phyloP scores from a whole-genome alignment of 2,797 vertebrate species.

The Brachymystax lenok region DNA sequence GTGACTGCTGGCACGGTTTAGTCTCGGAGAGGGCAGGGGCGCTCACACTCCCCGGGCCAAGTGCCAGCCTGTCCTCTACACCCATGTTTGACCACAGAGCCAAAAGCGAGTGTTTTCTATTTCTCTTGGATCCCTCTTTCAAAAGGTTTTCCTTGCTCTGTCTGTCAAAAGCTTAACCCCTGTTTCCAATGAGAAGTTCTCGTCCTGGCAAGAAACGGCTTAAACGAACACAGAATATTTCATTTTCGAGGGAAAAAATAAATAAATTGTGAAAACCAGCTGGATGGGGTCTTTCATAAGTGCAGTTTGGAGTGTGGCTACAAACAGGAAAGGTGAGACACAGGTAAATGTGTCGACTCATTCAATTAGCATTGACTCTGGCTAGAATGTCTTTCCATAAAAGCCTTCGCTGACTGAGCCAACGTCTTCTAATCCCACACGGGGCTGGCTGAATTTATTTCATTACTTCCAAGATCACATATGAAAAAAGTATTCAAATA shows the following conservation, averaged over 20 bases:
- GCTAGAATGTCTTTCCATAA: slow-evolving; percentile 69
- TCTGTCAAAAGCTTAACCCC: slow-evolving; percentile 53
- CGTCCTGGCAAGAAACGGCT: slow-evolving; percentile 62
- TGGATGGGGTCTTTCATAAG: slow-evolving; percentile 53
- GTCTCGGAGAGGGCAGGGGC: slow-evolving; percentile 21
- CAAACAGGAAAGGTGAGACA: slow-evolving; percentile 76
- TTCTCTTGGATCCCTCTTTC: slow-evolving; percentile 66
- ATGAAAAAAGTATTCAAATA: slow-evolving; percentile 69
- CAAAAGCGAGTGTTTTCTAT: slow-evolving; percentile 71
- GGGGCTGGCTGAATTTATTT: slow-evolving; percentile 72
- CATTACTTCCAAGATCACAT: slow-evolving; percentile 76
- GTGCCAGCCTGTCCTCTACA: slow-evolving; percentile 59
- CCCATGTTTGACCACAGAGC: slow-evolving; percentile 70
- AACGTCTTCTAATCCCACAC: slow-evolving; percentile 68
- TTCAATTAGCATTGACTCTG: slow-evolving; percentile 77
- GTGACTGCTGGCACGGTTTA: slow-evolving; percentile 40
- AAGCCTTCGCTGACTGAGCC: slow-evolving; percentile 73
- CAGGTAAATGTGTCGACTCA: slow-evolving; percentile 74
- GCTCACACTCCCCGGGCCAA: slow-evolving; percentile 45
- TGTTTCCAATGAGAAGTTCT: slow-evolving; percentile 71
- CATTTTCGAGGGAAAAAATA: slow-evolving; percentile 50
- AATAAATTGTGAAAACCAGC: slow-evolving; percentile 68
- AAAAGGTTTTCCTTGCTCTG: slow-evolving; percentile 63
- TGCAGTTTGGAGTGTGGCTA: slow-evolving; percentile 54
- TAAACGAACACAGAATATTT: slow-evolving; percentile 50